These are phyloP conservation scores for Merops nubicus DNA, from an alignment of 2,113 vertebrate species.

Conservation along the genomic window DNA sequence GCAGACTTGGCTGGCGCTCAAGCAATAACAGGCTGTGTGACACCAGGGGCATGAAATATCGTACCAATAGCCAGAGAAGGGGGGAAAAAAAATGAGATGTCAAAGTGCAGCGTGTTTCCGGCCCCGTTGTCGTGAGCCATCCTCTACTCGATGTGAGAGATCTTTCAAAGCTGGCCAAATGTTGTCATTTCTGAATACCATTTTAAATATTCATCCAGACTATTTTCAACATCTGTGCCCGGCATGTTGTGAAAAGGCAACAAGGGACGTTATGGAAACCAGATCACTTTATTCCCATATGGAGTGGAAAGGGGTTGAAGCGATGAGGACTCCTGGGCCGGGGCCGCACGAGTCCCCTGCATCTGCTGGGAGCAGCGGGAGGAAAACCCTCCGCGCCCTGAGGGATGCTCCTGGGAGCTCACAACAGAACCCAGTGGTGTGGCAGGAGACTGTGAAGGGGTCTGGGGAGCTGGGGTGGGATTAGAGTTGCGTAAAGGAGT, in stretches of 20 bases:
- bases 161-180: slow-evolving; percentile 54
- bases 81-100: background rate
- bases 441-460: background rate
- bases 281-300: slow-evolving; percentile 43
- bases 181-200: slow-evolving; percentile 60
- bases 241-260: slow-evolving; percentile 45
- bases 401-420: background rate
- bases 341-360: background rate
- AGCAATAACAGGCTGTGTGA: slow-evolving; percentile 1
- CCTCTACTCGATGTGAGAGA: slow-evolving; percentile 14
- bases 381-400: background rate
- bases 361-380: background rate
- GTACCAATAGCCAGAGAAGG: background rate
- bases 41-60: slow-evolving; percentile 22
- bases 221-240: slow-evolving; percentile 63
- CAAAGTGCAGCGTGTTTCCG: slow-evolving; percentile 38
- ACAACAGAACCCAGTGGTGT: accelerated
- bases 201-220: slow-evolving; percentile 62
- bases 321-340: background rate
- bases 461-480: background rate
- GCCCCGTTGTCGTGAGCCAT: slow-evolving; percentile 15
- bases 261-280: slow-evolving; percentile 54
- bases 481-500: background rate
- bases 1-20: slow-evolving; percentile 50
- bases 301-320: background rate